phyloP scores from a whole-genome alignment of 2,888 invertebrate genomes.

The Xestia rhomboidea region DNA sequence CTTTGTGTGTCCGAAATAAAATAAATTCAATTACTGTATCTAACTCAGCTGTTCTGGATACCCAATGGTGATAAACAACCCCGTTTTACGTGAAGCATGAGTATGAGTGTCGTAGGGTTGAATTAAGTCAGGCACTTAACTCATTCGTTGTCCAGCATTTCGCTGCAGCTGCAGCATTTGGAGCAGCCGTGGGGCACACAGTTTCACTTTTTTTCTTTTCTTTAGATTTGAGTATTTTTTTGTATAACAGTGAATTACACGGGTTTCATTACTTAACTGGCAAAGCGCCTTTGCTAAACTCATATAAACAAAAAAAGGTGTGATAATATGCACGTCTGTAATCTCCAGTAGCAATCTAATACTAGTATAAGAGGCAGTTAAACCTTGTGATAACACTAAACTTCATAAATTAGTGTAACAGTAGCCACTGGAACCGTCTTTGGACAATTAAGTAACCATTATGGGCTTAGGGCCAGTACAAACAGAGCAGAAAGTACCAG shows the following conservation, averaged over 20 bases:
- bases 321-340: neutral
- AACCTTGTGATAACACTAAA: conserved; percentile 1
- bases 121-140: no score
- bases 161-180: no score
- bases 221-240: no score
- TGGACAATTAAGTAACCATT: conserved; percentile 31
- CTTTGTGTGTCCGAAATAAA: no score
- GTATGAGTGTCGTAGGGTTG: no score
- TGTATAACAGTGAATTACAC: neutral
- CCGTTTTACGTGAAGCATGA: no score
- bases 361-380: neutral
- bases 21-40: no score
- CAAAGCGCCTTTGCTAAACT: neutral
- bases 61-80: no score
- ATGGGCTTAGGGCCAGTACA: neutral
- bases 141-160: no score
- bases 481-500: neutral
- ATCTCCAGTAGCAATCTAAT: neutral
- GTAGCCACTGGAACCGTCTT: conserved; percentile 26
- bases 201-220: no score
- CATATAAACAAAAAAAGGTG: neutral
- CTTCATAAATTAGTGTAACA: conserved; percentile 21
- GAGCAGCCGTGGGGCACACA: no score
- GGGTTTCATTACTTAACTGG: neutral
- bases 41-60: no score